Conservation (phyloP, 2,888 invertebrate genomes). For the Ditylenchus weischeri region DNA sequence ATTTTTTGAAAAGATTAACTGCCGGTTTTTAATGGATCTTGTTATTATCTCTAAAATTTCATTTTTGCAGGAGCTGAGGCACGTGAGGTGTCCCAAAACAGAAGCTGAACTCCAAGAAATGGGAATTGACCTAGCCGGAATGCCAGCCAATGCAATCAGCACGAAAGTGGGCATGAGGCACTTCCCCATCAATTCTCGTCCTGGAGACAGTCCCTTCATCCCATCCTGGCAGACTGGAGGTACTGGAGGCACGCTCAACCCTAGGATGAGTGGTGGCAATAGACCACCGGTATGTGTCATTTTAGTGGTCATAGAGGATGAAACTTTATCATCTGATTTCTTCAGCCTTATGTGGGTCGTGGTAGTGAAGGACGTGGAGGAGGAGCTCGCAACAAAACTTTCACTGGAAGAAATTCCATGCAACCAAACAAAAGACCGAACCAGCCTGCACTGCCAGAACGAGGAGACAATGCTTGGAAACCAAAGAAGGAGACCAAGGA, state of each 20-base stretch:
- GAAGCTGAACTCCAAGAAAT: conserved; percentile 21
- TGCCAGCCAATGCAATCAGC: conserved; percentile 7
- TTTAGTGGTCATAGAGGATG: too few species aligned
- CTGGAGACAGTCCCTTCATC: too few species aligned
- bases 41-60: too few species aligned
- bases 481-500: conserved; percentile 9
- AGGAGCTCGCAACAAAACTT: neutral
- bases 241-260: too few species aligned
- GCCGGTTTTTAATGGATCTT: too few species aligned
- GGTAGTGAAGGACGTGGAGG: neutral
- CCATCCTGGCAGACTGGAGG: too few species aligned
- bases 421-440: conserved; percentile 2
- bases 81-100: conserved; percentile 19
- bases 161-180: too few species aligned
- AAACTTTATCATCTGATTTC: neutral
- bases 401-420: conserved; percentile 8
- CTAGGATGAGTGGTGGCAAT: too few species aligned
- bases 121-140: conserved; percentile 20
- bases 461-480: conserved; percentile 26
- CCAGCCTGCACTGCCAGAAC: conserved; percentile 6
- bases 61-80: conserved; percentile 20
- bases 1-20: too few species aligned
- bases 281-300: too few species aligned
- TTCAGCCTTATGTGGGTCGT: neutral
- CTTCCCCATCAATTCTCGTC: too few species aligned